A percentile compares a stretch with the other conserved stretches of the same genome.
phyloP scores from a whole-genome alignment of 2,113 vertebrate species.

The Alligator mississippiensis region DNA sequence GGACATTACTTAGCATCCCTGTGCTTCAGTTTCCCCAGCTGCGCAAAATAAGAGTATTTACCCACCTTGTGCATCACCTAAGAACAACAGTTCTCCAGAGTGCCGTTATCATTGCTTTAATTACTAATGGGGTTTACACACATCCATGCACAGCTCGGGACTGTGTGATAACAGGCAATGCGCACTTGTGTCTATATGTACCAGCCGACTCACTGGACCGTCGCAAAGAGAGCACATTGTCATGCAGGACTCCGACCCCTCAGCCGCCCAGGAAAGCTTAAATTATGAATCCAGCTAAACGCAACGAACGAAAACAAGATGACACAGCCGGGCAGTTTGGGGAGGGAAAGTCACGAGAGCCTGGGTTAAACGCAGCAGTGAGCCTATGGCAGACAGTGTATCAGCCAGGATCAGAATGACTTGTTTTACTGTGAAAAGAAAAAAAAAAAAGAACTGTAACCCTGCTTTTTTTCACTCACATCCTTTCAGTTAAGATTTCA shows the following conservation, averaged over 20 bases:
- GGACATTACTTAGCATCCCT: not conserved
- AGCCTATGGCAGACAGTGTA: not conserved
- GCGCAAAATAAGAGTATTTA: fast-evolving
- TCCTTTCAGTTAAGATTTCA: not conserved
- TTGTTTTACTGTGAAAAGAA: not conserved
- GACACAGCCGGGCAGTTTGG: not conserved
- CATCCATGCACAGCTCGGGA: not conserved
- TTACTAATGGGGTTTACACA: not conserved
- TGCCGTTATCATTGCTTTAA: not conserved
- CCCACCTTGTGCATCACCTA: not conserved
- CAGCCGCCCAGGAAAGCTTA: not conserved
- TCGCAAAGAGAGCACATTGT: fast-evolving
- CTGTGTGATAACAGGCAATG: not conserved
- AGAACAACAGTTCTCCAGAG: not conserved
- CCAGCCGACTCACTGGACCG: fast-evolving
- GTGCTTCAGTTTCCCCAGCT: conserved; percentile 13
- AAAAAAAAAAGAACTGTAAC: not conserved
- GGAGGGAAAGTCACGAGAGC: not conserved
- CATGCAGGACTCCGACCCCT: not conserved
- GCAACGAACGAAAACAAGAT: not conserved
- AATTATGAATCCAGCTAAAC: not conserved
- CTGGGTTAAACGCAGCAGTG: not conserved
- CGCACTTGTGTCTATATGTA: not conserved
- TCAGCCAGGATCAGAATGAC: not conserved
- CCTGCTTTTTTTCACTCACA: not conserved